These are phyloP conservation scores for Automeris io DNA, from an alignment of 2,888 invertebrate species.

Conservation along the genomic window DNA sequence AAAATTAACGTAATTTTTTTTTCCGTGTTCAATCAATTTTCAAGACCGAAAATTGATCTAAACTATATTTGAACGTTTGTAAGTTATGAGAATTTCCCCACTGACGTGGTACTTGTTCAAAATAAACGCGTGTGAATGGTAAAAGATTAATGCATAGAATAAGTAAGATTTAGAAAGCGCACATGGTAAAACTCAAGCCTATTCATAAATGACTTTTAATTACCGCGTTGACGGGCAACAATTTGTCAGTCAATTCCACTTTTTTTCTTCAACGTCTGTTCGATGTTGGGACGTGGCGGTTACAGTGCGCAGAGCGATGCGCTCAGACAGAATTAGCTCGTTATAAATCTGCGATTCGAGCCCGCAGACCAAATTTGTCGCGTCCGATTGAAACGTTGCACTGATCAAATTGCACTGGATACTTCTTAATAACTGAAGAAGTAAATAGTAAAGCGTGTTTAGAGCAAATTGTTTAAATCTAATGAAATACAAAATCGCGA, in stretches of 20 bases:
- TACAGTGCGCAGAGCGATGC: slow-evolving; percentile 25
- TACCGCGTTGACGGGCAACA: background rate
- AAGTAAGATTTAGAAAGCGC: background rate
- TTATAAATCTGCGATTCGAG: slow-evolving; percentile 33
- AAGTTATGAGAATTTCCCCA: no score
- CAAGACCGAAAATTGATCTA: no score
- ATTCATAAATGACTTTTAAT: background rate
- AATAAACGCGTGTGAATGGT: background rate
- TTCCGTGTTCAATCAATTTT: no score
- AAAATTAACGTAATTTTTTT: no score
- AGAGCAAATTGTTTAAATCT: no score
- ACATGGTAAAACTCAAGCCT: background rate
- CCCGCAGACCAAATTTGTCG: slow-evolving; percentile 31
- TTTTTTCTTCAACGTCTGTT: slow-evolving; percentile 6
- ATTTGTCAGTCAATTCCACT: slow-evolving; percentile 6
- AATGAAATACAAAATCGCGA: no score
- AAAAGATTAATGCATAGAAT: background rate
- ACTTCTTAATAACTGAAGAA: background rate
- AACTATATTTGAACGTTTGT: no score
- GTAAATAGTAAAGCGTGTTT: no score
- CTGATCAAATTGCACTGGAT: slow-evolving; percentile 22
- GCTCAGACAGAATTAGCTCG: slow-evolving; percentile 34
- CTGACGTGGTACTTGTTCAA: background rate
- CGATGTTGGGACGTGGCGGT: slow-evolving; percentile 7
- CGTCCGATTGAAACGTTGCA: slow-evolving; percentile 32